phyloP scores from a whole-genome alignment of 2,797 vertebrate genomes.

The Sylvilagus floridanus region DNA sequence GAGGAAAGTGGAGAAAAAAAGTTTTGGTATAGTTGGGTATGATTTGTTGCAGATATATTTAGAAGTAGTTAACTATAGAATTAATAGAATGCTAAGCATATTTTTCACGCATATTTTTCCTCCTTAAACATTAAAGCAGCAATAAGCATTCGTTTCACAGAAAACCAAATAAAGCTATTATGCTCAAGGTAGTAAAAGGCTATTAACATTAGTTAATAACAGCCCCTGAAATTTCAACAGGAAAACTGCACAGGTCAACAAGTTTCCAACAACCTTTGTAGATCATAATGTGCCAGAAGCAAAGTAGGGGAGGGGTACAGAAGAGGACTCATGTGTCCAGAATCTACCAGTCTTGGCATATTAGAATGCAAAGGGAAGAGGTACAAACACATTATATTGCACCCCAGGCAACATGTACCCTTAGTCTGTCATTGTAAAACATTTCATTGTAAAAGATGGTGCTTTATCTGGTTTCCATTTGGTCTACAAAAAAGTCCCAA shows the following conservation, averaged over 20 bases:
- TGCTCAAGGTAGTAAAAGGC: neutral
- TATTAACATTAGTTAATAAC: neutral
- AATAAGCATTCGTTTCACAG: conserved; percentile 45
- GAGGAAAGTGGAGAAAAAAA: neutral
- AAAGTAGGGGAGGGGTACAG: neutral
- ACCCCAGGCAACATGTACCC: neutral
- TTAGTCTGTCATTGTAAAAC: neutral
- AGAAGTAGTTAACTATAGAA: neutral
- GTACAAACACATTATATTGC: neutral
- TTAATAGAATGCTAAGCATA: neutral
- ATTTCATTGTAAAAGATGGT: neutral
- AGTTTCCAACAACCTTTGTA: neutral
- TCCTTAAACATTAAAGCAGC: conserved; percentile 44
- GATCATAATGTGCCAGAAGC: neutral
- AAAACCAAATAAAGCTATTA: conserved; percentile 35
- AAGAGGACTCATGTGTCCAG: neutral
- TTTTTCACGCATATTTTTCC: conserved; percentile 54
- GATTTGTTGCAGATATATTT: conserved; percentile 16
- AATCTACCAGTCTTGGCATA: neutral
- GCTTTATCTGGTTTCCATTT: conserved; percentile 5
- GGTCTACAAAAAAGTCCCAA: neutral
- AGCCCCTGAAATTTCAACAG: neutral
- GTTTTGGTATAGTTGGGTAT: neutral
- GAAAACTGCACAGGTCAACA: neutral
- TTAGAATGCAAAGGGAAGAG: neutral